These are phyloP conservation scores for Drosophila kanapiae DNA, from an alignment of 1,140 invertebrate species.

Conservation along the genomic window DNA sequence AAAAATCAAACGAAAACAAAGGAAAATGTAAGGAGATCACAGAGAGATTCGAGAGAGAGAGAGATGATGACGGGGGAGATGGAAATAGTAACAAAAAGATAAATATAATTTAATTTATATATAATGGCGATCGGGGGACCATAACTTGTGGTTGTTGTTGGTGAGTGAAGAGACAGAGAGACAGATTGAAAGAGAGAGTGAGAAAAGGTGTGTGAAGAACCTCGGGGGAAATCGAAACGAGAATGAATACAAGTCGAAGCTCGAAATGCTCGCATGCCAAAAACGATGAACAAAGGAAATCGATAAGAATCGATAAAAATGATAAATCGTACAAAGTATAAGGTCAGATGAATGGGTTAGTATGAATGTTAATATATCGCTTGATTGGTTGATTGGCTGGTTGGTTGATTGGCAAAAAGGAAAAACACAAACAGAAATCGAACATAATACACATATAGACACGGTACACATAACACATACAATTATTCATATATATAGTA, in stretches of 20 bases:
- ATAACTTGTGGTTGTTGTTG: constrained; percentile 50
- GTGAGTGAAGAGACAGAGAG: constrained; percentile 17
- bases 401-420: constrained; percentile 45
- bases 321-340: constrained; percentile 8
- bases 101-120: constrained; percentile 4
- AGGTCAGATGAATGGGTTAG: constrained; percentile 53
- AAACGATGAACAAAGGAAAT: constrained; percentile 3
- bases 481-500: constrained; percentile 52
- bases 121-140: constrained; percentile 38
- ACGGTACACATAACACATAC: constrained; percentile 83
- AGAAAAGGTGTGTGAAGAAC: constrained; percentile 29
- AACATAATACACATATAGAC: constrained; percentile 85
- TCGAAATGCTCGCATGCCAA: constrained; percentile 37
- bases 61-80: constrained; percentile 35
- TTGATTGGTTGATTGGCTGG: constrained; percentile 59
- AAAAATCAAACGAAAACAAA: constrained; percentile 55
- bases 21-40: constrained; percentile 30
- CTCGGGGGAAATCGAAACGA: constrained; percentile 16
- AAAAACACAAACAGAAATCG: constrained; percentile 66
- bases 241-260: constrained; percentile 19
- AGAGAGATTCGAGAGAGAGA: constrained; percentile 17
- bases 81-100: constrained; percentile 36
- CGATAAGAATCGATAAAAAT: constrained; percentile 16
- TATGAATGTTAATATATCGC: constrained; percentile 75
- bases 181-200: constrained; percentile 14